Percentiles rank a stretch among this genome's conserved stretches.
Conservation (phyloP, 2,888 invertebrate species). For the Lycophotia porphyrea region DNA sequence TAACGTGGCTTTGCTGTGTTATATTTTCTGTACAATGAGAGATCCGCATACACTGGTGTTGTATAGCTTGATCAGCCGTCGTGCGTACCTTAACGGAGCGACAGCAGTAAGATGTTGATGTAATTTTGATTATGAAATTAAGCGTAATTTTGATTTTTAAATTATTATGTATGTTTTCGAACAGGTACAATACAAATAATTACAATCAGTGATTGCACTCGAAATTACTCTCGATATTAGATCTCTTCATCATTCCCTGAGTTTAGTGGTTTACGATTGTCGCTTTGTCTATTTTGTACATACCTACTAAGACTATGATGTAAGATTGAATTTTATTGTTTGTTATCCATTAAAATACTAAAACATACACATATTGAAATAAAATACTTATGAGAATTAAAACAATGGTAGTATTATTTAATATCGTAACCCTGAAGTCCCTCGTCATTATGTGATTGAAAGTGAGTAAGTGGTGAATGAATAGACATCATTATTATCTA, state of each 20-base stretch:
- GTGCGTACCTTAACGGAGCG: not conserved
- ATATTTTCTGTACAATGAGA: too few species aligned
- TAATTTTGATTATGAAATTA: not conserved
- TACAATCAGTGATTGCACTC: not conserved
- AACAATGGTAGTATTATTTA: not conserved
- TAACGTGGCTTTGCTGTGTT: too few species aligned
- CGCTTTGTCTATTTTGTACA: conserved; percentile 12
- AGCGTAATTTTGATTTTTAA: not conserved
- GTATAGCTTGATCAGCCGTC: too few species aligned
- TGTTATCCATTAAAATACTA: conserved; percentile 32
- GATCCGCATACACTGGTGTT: too few species aligned
- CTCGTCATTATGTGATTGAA: not conserved
- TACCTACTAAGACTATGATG: not conserved
- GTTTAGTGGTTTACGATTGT: conserved; percentile 12
- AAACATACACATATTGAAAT: conserved; percentile 37
- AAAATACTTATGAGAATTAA: conserved; percentile 50
- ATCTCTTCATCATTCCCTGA: not conserved
- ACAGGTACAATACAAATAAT: conserved; percentile 1
- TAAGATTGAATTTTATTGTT: conserved; percentile 19
- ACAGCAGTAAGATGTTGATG: not conserved
- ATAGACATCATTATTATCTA: too few species aligned
- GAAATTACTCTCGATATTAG: not conserved
- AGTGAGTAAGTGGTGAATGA: not conserved
- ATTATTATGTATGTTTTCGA: not conserved
- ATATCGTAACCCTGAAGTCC: not conserved